Base-by-base conservation (phyloP, 2,888 invertebrate species). In the Amphipoea lucens region DNA sequence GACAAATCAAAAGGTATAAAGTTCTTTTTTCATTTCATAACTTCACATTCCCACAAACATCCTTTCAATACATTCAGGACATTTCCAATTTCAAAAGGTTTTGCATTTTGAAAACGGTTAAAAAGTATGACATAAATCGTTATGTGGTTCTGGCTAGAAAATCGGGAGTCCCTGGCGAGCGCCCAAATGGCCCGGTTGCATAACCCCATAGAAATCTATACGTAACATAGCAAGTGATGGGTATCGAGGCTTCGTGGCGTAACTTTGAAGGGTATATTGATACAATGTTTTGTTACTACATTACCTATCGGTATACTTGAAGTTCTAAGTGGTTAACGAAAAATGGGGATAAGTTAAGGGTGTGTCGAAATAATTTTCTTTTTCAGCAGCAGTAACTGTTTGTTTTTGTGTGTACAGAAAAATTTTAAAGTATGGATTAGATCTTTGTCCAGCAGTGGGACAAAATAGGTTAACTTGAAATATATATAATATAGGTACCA, bases 161-260 rank as follows among this genome's bases (percentile, higher is more conserved):
- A 90, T 90, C 82, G 84, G 81, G 78, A 79, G 72, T 72, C 82
- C 29, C 89, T 93, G 92, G 93, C 92, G 74, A 69, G 42, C 87
- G 86, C 90, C 92, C 92, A 92, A 92, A 89, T 90, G 85, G 86
- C 79, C 40, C 57, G 74, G 83, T 88, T 88, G 84, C 84, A 84
- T 88, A 88, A 87, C 86, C 79, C 66, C 29, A 65, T 73, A 74
- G 78, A 62, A 78, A 71, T 60, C 36, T 77, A 82, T 74, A 82
- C 79, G 72, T 60, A 72, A 69, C 72, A 45, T 62, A 20, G n/a
- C 36, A 65, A 76, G 74, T 76, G 76, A 76, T 68, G 80, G 71
- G 71, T 74, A 76, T 77, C 66, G 84, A 72, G 12, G 78, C 48
- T 78, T 36, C 42, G 17, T 29, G 67, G 77, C 68, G 73, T 29